Base-by-base conservation (phyloP, 2,113 vertebrate species). In the Clupea harengus region DNA sequence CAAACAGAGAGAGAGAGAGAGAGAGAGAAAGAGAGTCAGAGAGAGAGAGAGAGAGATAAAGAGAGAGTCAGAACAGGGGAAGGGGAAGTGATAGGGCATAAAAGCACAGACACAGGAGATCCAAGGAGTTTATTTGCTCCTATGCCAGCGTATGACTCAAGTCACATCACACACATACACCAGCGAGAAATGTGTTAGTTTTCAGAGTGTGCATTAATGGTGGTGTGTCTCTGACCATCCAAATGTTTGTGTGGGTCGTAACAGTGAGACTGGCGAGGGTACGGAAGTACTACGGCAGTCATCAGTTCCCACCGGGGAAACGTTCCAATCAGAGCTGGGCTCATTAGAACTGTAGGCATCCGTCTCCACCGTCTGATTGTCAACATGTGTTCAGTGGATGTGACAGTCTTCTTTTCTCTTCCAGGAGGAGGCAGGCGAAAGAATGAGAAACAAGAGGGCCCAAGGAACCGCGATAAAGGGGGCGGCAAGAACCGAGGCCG, bases 401-500 rank as follows among this genome's bases (percentile, higher is more conserved):
- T 39, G 39, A 39, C 39, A 39, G 39, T 47, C 52, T 57, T 57
- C 17, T 57, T 81, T 84, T 84, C 45, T 52, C 45, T 84, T 47
- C 90, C 95, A 92, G 92, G 88, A 82, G 87, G 87, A 54, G 94
- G 90, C 92, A 94, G 92, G 93, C 85, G 84, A 0, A 88, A 88
- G 57, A 88, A 83, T 39, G 85, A 60, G 25, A 88, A 88, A 45
- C 95, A 95, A 67, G 94, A 95, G 7, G 92, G 93, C 54, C 93
- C 95, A 92, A 94, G 83, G 85, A 92, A 86, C 78, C 87, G 64
- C 50, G 92, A 92, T 72, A 75, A 93, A 88, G 92, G 94, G 2
- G 52, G 89, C 60, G 93, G 95, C 67, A 94, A 94, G 92, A 94
- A 93, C 39, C 86, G 89, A 67, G 91, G 90, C 91, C 90, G 91